Base-by-base conservation (phyloP, 2,888 invertebrate genomes). In the Mantis religiosa region DNA sequence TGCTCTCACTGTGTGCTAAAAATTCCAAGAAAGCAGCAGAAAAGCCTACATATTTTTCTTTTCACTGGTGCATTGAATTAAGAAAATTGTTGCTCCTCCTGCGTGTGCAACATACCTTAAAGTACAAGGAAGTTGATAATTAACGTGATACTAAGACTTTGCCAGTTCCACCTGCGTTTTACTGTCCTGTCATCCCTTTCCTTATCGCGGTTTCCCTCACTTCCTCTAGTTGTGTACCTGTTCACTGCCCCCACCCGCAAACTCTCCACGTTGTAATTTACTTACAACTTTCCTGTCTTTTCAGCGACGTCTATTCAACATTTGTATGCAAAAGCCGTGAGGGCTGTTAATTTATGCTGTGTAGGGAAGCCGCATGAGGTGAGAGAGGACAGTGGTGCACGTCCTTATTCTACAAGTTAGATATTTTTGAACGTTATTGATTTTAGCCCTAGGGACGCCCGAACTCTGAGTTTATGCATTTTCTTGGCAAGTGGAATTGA, bases 291-390 rank as follows among this genome's bases (percentile, higher is more conserved):
- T 30, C 82, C 88, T 88, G n/a, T 85, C 85, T 85, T 88, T 85
- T 54, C 83, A 81, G 30, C 54, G 54, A 71, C 54, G 54, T 71
- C 54, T 71, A 71, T 71, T 71, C 54, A 83, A 28, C 89, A 89
- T 89, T 88, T 88, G 89, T 89, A 89, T 89, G 89, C 89, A 88
- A 89, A 85, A 71, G 81, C 88, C 54, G 89, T 47, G 41, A 54
- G 30, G 87, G 47, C 54, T 89, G 87, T 89, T 87, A 89, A 89
- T 89, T 89, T 87, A 25, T 20, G 54, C 25, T 71, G 54, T 71
- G 54, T 71, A 25, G 54, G 54, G 54, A 71, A 30, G 41, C 47
- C 83, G 47, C 54, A 83, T 30, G 84, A 28, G 28, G 71, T 54
- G 86, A 34, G 41, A 86, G 54, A 71, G 54, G 71, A 30, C 30